phyloP scores from a whole-genome alignment of 2,888 invertebrate genomes.

The Seira musarum region DNA sequence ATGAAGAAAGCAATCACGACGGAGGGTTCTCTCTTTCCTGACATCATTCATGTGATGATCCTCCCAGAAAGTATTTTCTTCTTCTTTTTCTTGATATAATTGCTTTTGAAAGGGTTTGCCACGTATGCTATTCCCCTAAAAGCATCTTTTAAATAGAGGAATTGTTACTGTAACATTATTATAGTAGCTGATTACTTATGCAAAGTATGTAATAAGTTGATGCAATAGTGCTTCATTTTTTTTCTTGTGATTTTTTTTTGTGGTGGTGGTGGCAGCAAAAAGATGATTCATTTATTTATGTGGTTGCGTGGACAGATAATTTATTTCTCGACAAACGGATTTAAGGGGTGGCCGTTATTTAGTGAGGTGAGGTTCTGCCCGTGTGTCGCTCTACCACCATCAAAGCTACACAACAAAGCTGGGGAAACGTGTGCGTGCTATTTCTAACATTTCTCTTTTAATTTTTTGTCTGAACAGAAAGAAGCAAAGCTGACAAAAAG shows the following conservation, averaged over 20 bases:
- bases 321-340: conserved; percentile 57
- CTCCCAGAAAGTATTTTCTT: conserved; percentile 49
- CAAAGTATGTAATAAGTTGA: conserved; percentile 14
- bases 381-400: conserved; percentile 61
- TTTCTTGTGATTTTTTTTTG: not conserved
- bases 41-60: conserved; percentile 33
- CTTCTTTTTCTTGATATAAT: conserved; percentile 44
- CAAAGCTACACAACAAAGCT: conserved; percentile 33
- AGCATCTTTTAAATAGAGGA: not conserved
- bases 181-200: not conserved
- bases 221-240: not conserved
- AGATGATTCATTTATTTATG: conserved; percentile 59
- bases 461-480: conserved; percentile 1
- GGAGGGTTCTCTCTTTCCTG: not conserved
- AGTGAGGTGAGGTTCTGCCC: conserved; percentile 59
- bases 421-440: conserved; percentile 38
- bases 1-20: conserved; percentile 25
- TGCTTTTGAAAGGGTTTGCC: conserved; percentile 60
- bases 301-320: conserved; percentile 58
- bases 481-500: not conserved
- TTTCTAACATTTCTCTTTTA: conserved; percentile 31
- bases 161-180: not conserved
- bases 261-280: conserved; percentile 34
- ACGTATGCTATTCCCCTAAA: conserved; percentile 4
- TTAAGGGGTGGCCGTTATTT: conserved; percentile 62